phyloP scores from a whole-genome alignment of 1,140 invertebrate genomes.

The Macrocentrus cingulum region DNA sequence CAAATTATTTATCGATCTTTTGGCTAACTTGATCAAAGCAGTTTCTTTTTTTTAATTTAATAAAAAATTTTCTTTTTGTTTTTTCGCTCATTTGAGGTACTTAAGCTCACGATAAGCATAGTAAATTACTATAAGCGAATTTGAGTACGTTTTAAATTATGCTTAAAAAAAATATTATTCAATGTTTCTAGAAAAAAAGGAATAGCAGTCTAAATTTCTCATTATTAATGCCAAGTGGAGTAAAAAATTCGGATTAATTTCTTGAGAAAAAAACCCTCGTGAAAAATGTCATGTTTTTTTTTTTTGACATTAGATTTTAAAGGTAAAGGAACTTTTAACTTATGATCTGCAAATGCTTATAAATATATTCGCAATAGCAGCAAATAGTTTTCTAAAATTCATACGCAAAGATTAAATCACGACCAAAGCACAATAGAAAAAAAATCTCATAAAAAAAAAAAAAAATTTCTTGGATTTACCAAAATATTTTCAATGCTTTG shows the following conservation, averaged over 20 bases:
- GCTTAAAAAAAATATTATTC: neutral
- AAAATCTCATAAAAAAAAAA: no score
- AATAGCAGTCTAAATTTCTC: constrained; percentile 13
- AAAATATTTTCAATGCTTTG: neutral
- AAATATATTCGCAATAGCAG: no score
- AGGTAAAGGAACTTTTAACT: no score
- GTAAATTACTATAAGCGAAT: neutral
- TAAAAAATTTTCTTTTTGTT: neutral
- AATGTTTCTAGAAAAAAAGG: neutral
- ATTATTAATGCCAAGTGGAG: neutral
- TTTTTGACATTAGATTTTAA: no score
- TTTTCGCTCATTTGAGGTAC: neutral
- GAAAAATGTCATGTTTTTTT: no score
- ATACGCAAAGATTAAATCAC: no score
- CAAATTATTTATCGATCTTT: constrained; percentile 6
- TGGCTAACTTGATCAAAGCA: neutral
- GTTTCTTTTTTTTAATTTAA: neutral
- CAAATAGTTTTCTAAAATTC: no score
- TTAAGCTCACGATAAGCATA: neutral
- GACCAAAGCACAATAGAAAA: no score
- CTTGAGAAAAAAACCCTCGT: neutral
- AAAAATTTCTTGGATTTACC: no score
- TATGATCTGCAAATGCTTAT: no score
- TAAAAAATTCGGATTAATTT: neutral
- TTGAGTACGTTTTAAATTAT: neutral